phyloP scores from a whole-genome alignment of 2,888 invertebrate genomes.

The Julus scanicus region DNA sequence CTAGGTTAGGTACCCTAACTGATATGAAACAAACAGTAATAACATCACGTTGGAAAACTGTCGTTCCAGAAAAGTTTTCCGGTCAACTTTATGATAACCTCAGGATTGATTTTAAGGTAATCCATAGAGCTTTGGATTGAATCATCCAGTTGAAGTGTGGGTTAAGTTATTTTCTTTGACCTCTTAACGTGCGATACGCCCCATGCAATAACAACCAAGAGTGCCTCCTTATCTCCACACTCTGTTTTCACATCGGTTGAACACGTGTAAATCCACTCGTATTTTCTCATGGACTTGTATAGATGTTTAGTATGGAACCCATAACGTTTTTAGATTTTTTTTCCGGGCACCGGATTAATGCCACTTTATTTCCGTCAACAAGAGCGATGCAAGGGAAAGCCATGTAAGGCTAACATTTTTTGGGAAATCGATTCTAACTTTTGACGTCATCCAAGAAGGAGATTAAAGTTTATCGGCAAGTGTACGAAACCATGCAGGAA shows the following conservation, averaged over 20 bases:
- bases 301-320: neutral
- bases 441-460: neutral
- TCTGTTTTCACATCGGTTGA: neutral
- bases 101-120: neutral
- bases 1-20: too few relatives aligned
- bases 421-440: neutral
- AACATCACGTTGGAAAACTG: too few relatives aligned
- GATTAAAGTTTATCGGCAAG: constrained; percentile 25
- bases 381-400: neutral
- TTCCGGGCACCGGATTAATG: neutral
- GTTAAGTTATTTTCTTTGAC: neutral
- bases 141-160: neutral
- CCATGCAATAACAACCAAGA: neutral
- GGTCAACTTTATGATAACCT: neutral
- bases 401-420: neutral
- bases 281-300: neutral
- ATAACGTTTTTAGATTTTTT: neutral
- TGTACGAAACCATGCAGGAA: constrained; percentile 4
- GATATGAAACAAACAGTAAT: too few relatives aligned
- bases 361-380: neutral
- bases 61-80: neutral
- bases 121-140: neutral
- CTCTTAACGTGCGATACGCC: neutral
- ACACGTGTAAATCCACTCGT: neutral
- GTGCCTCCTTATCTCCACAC: neutral